Conservation (phyloP, 2,888 invertebrate genomes). For the Meandrusa payeni region DNA sequence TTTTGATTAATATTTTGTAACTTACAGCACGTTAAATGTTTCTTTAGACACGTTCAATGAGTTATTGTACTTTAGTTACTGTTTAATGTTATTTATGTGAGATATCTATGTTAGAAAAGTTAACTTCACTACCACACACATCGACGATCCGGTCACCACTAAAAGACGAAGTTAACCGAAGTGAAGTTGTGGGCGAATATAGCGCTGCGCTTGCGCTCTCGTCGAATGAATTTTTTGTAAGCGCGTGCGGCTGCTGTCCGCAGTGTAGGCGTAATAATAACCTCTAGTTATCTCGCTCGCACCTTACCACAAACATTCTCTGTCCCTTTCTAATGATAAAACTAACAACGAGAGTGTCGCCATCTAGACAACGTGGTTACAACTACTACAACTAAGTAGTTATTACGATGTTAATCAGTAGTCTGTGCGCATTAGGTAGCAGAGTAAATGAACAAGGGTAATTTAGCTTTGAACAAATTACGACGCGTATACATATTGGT, state of each 20-base stretch:
- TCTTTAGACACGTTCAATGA: constrained; percentile 65
- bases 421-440: constrained; percentile 1
- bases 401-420: constrained; percentile 26
- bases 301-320: constrained; percentile 29
- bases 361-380: constrained; percentile 59
- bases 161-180: constrained; percentile 76
- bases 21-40: constrained; percentile 70
- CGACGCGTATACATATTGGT: not conserved
- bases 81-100: constrained; percentile 77
- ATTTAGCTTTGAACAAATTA: constrained; percentile 6
- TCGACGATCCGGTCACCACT: constrained; percentile 77
- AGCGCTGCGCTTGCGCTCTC: constrained; percentile 74
- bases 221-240: constrained; percentile 70
- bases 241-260: constrained; percentile 73
- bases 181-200: constrained; percentile 79
- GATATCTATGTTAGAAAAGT: constrained; percentile 76
- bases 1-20: constrained; percentile 70
- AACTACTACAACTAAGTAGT: constrained; percentile 42
- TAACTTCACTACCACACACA: constrained; percentile 80
- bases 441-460: constrained; percentile 7
- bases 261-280: constrained; percentile 75
- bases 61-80: constrained; percentile 74
- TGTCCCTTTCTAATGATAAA: constrained; percentile 41
- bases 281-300: constrained; percentile 56
- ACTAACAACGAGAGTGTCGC: constrained; percentile 49